phyloP scores from a whole-genome alignment of 2,888 invertebrate species.

The Athripsodes cinereus region DNA sequence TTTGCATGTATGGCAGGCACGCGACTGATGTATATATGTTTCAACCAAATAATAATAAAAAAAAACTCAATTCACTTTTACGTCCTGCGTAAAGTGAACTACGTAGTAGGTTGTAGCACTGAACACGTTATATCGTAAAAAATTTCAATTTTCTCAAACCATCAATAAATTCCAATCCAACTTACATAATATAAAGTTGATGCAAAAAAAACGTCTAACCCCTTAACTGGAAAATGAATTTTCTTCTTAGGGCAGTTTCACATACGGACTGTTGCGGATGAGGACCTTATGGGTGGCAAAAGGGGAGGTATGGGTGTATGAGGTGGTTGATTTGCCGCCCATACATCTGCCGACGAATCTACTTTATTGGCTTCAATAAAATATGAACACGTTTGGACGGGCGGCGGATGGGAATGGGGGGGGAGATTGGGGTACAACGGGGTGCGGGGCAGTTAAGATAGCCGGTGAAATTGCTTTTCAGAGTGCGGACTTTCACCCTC shows the following conservation, averaged over 20 bases:
- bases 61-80: not conserved
- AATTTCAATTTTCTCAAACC: not conserved
- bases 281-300: not conserved
- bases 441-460: constrained; percentile 27
- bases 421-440: constrained; percentile 1
- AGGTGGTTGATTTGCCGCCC: constrained; percentile 23
- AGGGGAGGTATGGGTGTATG: constrained; percentile 31
- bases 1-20: no score
- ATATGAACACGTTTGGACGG: constrained; percentile 55
- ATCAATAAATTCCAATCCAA: constrained; percentile 1
- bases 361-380: constrained; percentile 56
- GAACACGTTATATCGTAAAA: not conserved
- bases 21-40: not conserved
- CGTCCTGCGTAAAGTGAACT: not conserved
- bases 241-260: constrained; percentile 16
- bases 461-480: constrained; percentile 28
- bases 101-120: not conserved
- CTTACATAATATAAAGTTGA: constrained; percentile 7
- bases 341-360: constrained; percentile 44
- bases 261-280: constrained; percentile 7
- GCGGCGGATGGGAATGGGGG: constrained; percentile 29
- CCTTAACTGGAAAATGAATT: constrained; percentile 21
- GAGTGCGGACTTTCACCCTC: constrained; percentile 22
- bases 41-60: no score
- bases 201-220: constrained; percentile 18